Conservation (phyloP, 2,888 invertebrate species). For the Lepidochitona cinerea region DNA sequence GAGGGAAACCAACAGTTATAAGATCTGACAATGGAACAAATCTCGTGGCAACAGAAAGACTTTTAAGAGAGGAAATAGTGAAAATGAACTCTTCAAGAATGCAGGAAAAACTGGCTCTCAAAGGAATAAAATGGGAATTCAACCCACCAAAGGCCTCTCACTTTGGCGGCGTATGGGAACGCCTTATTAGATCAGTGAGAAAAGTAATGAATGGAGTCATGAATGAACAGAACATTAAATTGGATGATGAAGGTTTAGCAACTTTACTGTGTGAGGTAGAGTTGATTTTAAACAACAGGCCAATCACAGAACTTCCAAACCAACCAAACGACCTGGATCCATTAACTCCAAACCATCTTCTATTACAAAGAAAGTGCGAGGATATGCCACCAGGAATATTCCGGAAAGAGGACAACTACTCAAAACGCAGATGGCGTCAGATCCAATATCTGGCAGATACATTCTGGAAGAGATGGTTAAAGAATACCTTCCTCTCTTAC, state of each 20-base stretch:
- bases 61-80: conserved; percentile 21
- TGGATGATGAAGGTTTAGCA: conserved; percentile 28
- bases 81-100: conserved; percentile 24
- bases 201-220: conserved; percentile 20
- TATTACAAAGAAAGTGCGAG: conserved; percentile 7
- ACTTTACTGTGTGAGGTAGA: conserved; percentile 32
- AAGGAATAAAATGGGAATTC: conserved; percentile 26
- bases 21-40: conserved; percentile 26
- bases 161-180: conserved; percentile 32
- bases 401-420: conserved; percentile 23
- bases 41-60: conserved; percentile 25
- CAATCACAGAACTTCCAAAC: conserved; percentile 19
- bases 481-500: conserved; percentile 19
- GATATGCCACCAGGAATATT: conserved; percentile 23
- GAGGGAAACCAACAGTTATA: conserved; percentile 11
- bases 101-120: conserved; percentile 14
- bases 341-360: conserved; percentile 30
- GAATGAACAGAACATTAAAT: conserved; percentile 5
- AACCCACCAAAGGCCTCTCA: conserved; percentile 33
- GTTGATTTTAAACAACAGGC: conserved; percentile 25
- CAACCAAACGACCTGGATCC: conserved; percentile 21
- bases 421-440: conserved; percentile 29
- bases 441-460: conserved; percentile 33
- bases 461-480: too few species aligned
- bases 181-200: conserved; percentile 26